Percentiles rank a stretch among this genome's conserved stretches.
Conservation (phyloP, 1,140 invertebrate species). For the Atopsyche davidsoni region DNA sequence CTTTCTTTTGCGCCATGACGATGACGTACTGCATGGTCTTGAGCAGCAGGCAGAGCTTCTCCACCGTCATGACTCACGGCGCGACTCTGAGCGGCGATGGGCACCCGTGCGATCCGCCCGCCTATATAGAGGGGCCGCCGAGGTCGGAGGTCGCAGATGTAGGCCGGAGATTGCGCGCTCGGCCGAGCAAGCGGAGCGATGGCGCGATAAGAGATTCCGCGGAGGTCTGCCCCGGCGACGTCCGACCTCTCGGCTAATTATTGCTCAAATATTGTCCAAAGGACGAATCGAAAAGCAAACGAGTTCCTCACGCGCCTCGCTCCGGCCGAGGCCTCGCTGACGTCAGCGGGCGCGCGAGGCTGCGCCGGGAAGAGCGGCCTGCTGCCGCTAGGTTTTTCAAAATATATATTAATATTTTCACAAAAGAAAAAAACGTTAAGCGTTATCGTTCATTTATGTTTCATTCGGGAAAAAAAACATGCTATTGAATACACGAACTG, state of each 20-base stretch:
- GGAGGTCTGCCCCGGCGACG: not conserved
- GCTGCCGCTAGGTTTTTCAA: not conserved
- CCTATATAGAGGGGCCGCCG: not conserved
- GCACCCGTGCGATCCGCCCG: not conserved
- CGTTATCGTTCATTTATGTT: no score
- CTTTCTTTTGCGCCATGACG: constrained; percentile 24
- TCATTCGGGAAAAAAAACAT: no score
- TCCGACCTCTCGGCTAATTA: not conserved
- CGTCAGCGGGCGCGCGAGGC: not conserved
- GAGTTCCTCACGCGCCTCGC: not conserved
- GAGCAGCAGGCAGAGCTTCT: constrained; percentile 23
- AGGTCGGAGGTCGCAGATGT: not conserved
- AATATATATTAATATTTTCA: not conserved
- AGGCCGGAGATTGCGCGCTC: no score
- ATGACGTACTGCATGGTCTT: constrained; percentile 29
- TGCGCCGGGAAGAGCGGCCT: not conserved
- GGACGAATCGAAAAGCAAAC: not conserved
- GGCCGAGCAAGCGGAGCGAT: no score
- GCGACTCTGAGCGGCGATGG: not conserved
- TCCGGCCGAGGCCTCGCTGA: not conserved
- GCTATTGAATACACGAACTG: no score
- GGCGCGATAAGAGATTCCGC: not conserved
- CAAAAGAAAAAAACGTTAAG: not conserved
- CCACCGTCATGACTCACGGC: constrained; percentile 20
- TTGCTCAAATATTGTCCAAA: not conserved